Base-by-base conservation (phyloP, 2,888 invertebrate species). In the Homarus gammarus region DNA sequence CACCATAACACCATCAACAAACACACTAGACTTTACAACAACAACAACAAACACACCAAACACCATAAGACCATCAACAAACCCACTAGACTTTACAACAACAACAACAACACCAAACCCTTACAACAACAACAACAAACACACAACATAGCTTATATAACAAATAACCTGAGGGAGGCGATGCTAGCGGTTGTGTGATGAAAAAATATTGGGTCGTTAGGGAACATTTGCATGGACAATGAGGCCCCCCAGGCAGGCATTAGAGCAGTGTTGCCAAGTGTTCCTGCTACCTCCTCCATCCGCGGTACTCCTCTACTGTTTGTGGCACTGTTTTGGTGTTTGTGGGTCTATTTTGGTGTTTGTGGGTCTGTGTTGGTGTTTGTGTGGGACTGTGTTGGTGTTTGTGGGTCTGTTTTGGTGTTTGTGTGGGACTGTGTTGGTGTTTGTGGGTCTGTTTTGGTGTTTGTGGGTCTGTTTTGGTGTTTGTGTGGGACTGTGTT, bases 121-220 rank as follows among this genome's bases (percentile, higher is more conserved):
- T n/a, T n/a, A n/a, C n/a, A n/a, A n/a, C n/a, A n/a, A n/a, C n/a
- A n/a, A n/a, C n/a, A n/a, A n/a, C n/a, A n/a, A n/a, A n/a, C n/a
- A n/a, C n/a, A n/a, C n/a, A n/a, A n/a, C n/a, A 22, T 15, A 73
- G 38, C 12, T 56, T 36, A n/a, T 56, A 61, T 33, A 84, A 75
- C 75, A 75, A 73, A 84, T 73, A 84, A 84, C 51, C 40, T 27
- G 73, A 1, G 84, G 18, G 75, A 56, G 44, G 40, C 78, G 51
- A 84, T 72, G 72, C 73, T 84, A 27, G 84, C n/a, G 84, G 56
- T 56, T 75, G 84, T 84, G 84, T 84, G 84, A 84, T 84, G 84
- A 84, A 84, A 84, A 84, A 84, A 75, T 84, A 84, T 84, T 38
- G 73, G 84, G 68, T 84, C 84, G 84, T 84, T 84, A 84, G 84